These are phyloP conservation scores for Drosophila obscura DNA, from an alignment of 1,140 invertebrate genomes.

Conservation along the genomic window DNA sequence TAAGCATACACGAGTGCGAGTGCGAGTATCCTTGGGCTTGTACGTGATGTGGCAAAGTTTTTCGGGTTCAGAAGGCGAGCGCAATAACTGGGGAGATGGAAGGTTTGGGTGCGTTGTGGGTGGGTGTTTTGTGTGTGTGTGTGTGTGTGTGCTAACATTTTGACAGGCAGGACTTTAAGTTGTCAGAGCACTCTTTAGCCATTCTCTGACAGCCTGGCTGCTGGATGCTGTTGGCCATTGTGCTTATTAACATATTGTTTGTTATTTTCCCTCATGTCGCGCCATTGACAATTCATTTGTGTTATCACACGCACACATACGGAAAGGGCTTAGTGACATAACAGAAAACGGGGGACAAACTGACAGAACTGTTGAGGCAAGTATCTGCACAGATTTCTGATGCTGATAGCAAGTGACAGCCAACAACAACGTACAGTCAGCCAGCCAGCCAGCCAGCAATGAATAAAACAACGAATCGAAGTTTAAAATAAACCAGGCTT, in stretches of 20 bases:
- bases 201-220: constrained; percentile 22
- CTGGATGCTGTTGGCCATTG: constrained; percentile 34
- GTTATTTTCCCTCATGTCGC: constrained; percentile 52
- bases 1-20: constrained; percentile 28
- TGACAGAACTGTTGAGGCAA: constrained; percentile 49
- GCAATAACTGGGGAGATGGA: neutral
- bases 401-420: constrained; percentile 46
- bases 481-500: neutral
- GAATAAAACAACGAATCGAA: neutral
- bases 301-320: constrained; percentile 52
- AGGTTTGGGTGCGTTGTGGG: neutral
- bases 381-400: constrained; percentile 50
- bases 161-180: constrained; percentile 77
- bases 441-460: neutral
- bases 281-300: constrained; percentile 76
- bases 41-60: constrained; percentile 69
- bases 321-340: constrained; percentile 49
- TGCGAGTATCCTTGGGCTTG: constrained; percentile 17
- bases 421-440: neutral
- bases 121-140: constrained; percentile 11
- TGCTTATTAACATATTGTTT: constrained; percentile 77
- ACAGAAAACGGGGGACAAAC: constrained; percentile 24
- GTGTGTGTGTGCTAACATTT: constrained; percentile 59
- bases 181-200: constrained; percentile 73
- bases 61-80: constrained; percentile 51